These are phyloP conservation scores for Lottia gigantea DNA, from an alignment of 2,888 invertebrate species.

Conservation along the genomic window DNA sequence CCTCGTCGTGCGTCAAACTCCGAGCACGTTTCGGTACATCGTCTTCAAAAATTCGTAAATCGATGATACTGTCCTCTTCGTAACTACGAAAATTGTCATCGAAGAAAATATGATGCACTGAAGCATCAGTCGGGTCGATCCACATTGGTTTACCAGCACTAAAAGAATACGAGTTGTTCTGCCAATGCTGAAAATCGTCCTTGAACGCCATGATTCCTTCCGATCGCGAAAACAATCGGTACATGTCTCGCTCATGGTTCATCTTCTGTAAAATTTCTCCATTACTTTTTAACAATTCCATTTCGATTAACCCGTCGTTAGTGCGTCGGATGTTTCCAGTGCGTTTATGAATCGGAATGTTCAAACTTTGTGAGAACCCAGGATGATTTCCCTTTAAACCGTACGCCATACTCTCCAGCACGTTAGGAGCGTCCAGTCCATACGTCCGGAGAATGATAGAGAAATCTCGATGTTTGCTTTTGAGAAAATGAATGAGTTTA, in stretches of 20 bases:
- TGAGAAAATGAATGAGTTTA: constrained; percentile 54
- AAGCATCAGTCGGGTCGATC: constrained; percentile 54
- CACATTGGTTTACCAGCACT: constrained; percentile 62
- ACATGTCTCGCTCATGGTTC: constrained; percentile 47
- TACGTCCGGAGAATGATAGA: constrained; percentile 64
- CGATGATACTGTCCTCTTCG: constrained; percentile 65
- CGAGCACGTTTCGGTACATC: constrained; percentile 37
- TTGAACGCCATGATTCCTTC: constrained; percentile 60
- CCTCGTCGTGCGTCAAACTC: constrained; percentile 50
- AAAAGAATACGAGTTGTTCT: constrained; percentile 57
- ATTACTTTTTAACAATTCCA: constrained; percentile 37
- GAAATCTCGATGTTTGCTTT: constrained; percentile 54
- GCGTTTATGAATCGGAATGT: constrained; percentile 42
- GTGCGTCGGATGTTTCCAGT: constrained; percentile 51
- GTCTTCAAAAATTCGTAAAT: constrained; percentile 55
- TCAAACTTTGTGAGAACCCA: constrained; percentile 43
- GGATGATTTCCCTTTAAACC: constrained; percentile 61
- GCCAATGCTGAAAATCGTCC: constrained; percentile 65
- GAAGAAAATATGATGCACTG: constrained; percentile 66
- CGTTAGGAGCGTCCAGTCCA: constrained; percentile 63
- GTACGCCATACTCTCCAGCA: constrained; percentile 49
- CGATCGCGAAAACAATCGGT: constrained; percentile 49
- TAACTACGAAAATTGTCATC: constrained; percentile 66
- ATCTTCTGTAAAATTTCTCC: constrained; percentile 13
- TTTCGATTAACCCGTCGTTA: constrained; percentile 34